Evolutionary conservation across 2,888 invertebrate species (phyloP), one percentile per base, ranked within the genome.

Genomic region (Monochamus alternatus): DNA sequence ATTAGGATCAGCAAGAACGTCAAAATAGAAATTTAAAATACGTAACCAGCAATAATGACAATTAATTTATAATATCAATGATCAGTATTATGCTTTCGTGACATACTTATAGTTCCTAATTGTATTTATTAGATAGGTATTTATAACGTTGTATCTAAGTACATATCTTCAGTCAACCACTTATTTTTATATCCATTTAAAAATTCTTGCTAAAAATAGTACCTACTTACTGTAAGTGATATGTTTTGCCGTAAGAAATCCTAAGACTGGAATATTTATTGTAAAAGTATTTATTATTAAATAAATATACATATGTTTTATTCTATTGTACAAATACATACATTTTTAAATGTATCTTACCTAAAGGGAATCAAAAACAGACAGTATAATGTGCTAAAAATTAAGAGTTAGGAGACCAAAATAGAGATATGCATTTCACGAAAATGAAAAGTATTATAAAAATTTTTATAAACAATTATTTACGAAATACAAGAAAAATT

Each of bases 241-340:
- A 2, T 44, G 47, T 47, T 38, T 47, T 47, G 47, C 12, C 12
- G 3, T 12, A 47, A 47, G 12, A 10, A 47, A 47, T 12, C 10
- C 47, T 47, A 47, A 47, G 47, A 47, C 47, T 47, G 47, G 9
- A 47, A 47, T 47, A 47, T 51, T 51, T 30, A 66, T 51, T 66
- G 12, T 32, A 68, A 68, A 30, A 68, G 10, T 31, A 55, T 68
- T 55, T 30, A 30, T 55, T 68, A 68, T 31, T 22, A 38, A 14
- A 43, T 22, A 44, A 9, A 60, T 60, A 43, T 5, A 44, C 22
- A 31, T 60, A 32, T 32, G 4, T 62, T 38, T 62, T 38, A 38
- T 62, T 62, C 31, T 31, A n/a, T 31, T 47, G 22, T 22, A 22
- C 22, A 1, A 22, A 0, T 22, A 22, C 22, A 22, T 22, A 22